phyloP scores from a whole-genome alignment of 2,113 vertebrate species.

The Osmerus eperlanus region DNA sequence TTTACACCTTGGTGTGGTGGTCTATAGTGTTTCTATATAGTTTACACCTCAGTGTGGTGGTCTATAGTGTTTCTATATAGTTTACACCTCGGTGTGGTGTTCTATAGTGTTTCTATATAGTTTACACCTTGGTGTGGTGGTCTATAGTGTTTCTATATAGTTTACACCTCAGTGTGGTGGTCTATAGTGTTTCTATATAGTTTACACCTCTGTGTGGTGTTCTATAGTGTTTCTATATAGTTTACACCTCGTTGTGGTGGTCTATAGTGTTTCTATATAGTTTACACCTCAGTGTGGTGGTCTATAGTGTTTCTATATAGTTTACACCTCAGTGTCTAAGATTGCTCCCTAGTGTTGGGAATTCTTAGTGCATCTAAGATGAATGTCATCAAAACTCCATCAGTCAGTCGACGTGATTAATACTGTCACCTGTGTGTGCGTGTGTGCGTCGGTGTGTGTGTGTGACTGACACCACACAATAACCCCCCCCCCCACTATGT shows the following conservation, averaged over 20 bases:
- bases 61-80: too few species aligned
- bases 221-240: too few species aligned
- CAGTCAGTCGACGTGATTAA: conserved; percentile 20
- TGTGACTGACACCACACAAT: not conserved
- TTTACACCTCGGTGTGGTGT: conserved; percentile 38
- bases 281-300: too few species aligned
- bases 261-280: too few species aligned
- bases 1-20: conserved; percentile 38
- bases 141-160: too few species aligned
- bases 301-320: too few species aligned
- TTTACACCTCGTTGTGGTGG: too few species aligned
- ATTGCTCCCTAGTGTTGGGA: conserved; percentile 27
- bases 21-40: too few species aligned
- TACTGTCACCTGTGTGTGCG: not conserved
- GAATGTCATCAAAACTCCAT: conserved; percentile 32
- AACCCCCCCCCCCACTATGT: not conserved
- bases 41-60: conserved; percentile 39
- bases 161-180: conserved; percentile 39
- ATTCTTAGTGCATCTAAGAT: conserved; percentile 31
- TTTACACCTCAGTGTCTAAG: conserved; percentile 41
- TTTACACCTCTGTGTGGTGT: conserved; percentile 38
- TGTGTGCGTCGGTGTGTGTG: not conserved
- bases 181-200: too few species aligned
- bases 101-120: too few species aligned
- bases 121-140: conserved; percentile 38